phyloP scores from a whole-genome alignment of 2,888 invertebrate species.

The Siphlonurus alternatus region DNA sequence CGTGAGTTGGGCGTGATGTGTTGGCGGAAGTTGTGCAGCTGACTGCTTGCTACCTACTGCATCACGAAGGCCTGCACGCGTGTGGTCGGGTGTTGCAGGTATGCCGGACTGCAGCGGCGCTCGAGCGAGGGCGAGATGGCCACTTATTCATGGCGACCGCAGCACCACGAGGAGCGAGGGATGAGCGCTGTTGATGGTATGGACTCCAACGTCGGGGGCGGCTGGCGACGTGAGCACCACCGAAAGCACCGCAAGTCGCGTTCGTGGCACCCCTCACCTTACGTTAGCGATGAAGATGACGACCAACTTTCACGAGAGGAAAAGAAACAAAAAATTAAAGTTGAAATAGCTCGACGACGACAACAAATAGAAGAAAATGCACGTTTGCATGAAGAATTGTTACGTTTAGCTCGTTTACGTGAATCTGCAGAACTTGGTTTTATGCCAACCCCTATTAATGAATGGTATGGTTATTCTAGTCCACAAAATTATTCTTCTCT shows the following conservation, averaged over 20 bases:
- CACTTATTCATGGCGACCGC: slow-evolving; percentile 1
- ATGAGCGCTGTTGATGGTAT: background rate
- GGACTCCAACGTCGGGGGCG: background rate
- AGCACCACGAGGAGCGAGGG: background rate
- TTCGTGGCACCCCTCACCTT: slow-evolving; percentile 34
- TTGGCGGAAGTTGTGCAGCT: background rate
- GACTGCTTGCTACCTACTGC: background rate
- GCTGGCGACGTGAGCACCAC: background rate
- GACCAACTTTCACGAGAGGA: slow-evolving; percentile 35
- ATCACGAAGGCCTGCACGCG: background rate
- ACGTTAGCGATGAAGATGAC: slow-evolving; percentile 30
- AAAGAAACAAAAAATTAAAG: slow-evolving; percentile 37
- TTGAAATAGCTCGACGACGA: slow-evolving; percentile 40
- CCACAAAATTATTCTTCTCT: background rate
- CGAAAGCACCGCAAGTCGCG: slow-evolving; percentile 22
- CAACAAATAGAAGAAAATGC: slow-evolving; percentile 39
- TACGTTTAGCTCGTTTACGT: slow-evolving; percentile 26
- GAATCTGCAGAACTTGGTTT: slow-evolving; percentile 24
- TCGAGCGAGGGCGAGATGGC: slow-evolving; percentile 19
- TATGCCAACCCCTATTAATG: background rate
- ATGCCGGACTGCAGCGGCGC: slow-evolving; percentile 15
- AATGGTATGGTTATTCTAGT: background rate
- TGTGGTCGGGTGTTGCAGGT: background rate
- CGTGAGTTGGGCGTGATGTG: background rate
- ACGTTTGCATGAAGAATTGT: slow-evolving; percentile 32